A percentile compares a stretch with the other conserved stretches of the same genome.
Evolutionary conservation across 2,797 vertebrate genomes (phyloP).

Genomic region (Sandelia bainsii): DNA sequence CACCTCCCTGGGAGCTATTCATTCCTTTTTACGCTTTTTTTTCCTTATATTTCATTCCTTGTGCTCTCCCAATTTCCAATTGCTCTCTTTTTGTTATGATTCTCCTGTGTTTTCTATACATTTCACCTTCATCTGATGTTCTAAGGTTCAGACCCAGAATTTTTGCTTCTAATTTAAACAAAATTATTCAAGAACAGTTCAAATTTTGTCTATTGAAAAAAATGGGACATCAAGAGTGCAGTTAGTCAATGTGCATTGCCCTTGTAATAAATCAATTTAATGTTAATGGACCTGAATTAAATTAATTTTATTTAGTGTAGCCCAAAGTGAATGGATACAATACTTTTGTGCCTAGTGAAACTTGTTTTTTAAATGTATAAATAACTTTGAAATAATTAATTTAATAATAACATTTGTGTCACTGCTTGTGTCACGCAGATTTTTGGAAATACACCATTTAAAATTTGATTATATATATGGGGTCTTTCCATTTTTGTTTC

Average conservation of each 20-base stretch:
- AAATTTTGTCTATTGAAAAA: too few species aligned
- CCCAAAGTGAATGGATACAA: background rate
- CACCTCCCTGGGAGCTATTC: conserved; percentile 88
- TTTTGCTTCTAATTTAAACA: background rate
- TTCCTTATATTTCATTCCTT: conserved; percentile 71
- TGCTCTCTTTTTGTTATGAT: conserved; percentile 49
- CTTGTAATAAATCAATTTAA: background rate
- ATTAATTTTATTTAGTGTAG: background rate
- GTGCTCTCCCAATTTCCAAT: conserved; percentile 39
- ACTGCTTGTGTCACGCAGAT: background rate
- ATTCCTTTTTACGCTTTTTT: conserved; percentile 62
- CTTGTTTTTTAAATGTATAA: background rate
- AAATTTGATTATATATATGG: too few species aligned
- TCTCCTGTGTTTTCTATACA: conserved; percentile 19
- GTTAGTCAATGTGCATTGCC: background rate
- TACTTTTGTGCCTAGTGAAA: too few species aligned
- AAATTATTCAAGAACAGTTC: background rate
- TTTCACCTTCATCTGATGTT: conserved; percentile 18
- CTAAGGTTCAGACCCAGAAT: background rate
- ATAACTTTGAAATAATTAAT: background rate
- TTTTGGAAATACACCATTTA: too few species aligned
- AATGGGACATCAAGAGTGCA: too few species aligned
- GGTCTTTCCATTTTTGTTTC: too few species aligned
- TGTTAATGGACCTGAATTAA: background rate
- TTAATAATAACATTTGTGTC: background rate